Base-by-base conservation (phyloP, 2,113 vertebrate genomes). In the Misgurnus mizolepis region DNA sequence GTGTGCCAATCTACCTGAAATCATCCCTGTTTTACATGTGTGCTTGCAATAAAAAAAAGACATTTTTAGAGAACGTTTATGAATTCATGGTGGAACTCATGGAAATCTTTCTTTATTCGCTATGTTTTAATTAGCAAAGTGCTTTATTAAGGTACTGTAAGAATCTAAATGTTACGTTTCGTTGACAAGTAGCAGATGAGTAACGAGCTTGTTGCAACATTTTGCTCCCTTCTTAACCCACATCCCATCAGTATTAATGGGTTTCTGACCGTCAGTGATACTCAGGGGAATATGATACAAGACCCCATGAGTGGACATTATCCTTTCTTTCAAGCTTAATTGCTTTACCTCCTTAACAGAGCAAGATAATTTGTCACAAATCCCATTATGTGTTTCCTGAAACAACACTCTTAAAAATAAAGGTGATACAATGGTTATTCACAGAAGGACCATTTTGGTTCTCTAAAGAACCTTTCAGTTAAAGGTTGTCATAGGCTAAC, bases 211-310 rank as follows among this genome's bases (percentile, higher is more conserved):
- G 27, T 55, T 40, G 39, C 15, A 40, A 56, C 3, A 14, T 34
- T 70, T 10, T 56, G 22, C 27, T 15, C 7, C 4, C 69, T 5
- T 41, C 17, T 15, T 72, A 12, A 58, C 56, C 56, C 53, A 7
- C 40, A 4, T 9, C 40, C n/a, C 15, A 27, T 11, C 22, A 34
- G 60, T 22, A 41, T 66, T 69, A 65, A 70, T 79, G 80, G 60
- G 14, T 66, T 84, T 70, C 65, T 79, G 76, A 82, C 58, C 34
- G 43, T 47, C 34, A 53, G 22, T 40, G 58, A 27, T 47, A 15
- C 72, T 27, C 73, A 40, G 47, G 56, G 71, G 50, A 66, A 18
- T 4, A 47, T 39, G 17, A 8, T 78, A 41, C 3, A 12, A 56
- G 22, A 41, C 7, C 17, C 43, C n/a, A 15, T 40, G 34, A 71